Conservation (phyloP, 1,140 invertebrate species). For the Drosophila parabipectinata region DNA sequence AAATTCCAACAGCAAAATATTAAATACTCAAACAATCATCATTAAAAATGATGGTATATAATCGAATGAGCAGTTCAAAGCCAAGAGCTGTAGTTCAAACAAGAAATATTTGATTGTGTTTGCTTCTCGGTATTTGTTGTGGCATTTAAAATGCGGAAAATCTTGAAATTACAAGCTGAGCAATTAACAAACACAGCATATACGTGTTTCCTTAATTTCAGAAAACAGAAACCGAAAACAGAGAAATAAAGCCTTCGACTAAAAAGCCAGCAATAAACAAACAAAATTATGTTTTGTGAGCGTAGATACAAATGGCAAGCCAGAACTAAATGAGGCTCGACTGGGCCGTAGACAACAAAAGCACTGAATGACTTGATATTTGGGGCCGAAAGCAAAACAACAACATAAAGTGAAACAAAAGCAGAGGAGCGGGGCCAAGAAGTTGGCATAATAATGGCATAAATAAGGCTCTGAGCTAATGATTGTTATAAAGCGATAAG, state of each 20-base stretch:
- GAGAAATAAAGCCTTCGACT: conserved; percentile 39
- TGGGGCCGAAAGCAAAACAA: conserved; percentile 24
- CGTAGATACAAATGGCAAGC: conserved; percentile 35
- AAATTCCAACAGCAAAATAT: conserved; percentile 15
- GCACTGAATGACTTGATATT: conserved; percentile 67
- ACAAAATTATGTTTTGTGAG: conserved; percentile 42
- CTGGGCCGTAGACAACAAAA: conserved; percentile 8
- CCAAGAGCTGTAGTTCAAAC: conserved; percentile 20
- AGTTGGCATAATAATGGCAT: conserved; percentile 76
- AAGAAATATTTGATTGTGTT: conserved; percentile 32
- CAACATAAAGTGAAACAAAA: conserved; percentile 7
- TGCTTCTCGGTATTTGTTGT: conserved; percentile 22
- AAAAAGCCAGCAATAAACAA: conserved; percentile 27
- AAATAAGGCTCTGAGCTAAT: conserved; percentile 64
- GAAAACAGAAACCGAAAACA: conserved; percentile 32
- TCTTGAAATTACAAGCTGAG: conserved; percentile 57
- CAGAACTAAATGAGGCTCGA: conserved; percentile 63
- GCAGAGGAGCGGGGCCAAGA: conserved; percentile 21
- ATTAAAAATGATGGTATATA: conserved; percentile 18
- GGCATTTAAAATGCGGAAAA: conserved; percentile 45
- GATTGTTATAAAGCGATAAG: conserved; percentile 72
- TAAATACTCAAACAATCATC: conserved; percentile 3
- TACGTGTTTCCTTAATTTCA: conserved; percentile 45
- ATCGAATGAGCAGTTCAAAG: conserved; percentile 27
- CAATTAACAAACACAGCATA: conserved; percentile 59